These are phyloP conservation scores for Scaptomyza reducta DNA, from an alignment of 2,888 invertebrate species.

Conservation along the genomic window DNA sequence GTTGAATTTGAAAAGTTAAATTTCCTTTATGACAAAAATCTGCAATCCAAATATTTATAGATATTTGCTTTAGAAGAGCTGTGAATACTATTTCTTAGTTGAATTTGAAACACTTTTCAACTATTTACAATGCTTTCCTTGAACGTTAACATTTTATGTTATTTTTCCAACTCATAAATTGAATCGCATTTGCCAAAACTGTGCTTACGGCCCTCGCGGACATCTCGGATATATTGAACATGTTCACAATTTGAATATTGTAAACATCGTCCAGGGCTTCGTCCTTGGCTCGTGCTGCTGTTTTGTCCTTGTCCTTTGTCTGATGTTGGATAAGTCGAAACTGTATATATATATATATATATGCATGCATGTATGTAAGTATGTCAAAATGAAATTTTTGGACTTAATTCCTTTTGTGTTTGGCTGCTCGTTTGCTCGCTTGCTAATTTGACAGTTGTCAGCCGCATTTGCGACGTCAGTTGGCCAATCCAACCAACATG, in stretches of 20 bases:
- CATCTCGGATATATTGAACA: constrained; percentile 7
- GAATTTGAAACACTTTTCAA: too few relatives aligned
- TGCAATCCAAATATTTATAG: too few relatives aligned
- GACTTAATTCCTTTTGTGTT: constrained; percentile 70
- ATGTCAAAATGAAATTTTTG: constrained; percentile 57
- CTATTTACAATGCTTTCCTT: too few relatives aligned
- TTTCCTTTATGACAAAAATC: too few relatives aligned
- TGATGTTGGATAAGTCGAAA: constrained; percentile 4
- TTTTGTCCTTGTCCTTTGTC: constrained; percentile 29
- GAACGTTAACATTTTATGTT: too few relatives aligned
- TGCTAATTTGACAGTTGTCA: constrained; percentile 81
- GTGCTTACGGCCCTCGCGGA: constrained; percentile 32
- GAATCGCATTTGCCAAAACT: neutral
- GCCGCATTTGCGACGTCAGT: constrained; percentile 58
- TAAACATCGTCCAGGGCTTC: constrained; percentile 26
- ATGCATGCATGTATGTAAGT: constrained; percentile 35
- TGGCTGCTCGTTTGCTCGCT: constrained; percentile 51
- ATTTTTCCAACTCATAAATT: too few relatives aligned
- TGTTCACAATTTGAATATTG: constrained; percentile 52
- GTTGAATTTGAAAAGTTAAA: too few relatives aligned
- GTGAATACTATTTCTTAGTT: too few relatives aligned
- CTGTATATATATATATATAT: constrained; percentile 1
- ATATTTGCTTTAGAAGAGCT: too few relatives aligned
- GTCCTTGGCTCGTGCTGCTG: constrained; percentile 67
- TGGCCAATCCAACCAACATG: constrained; percentile 42